Base-by-base conservation (phyloP, 2,113 vertebrate genomes). In the Pipra filicauda region DNA sequence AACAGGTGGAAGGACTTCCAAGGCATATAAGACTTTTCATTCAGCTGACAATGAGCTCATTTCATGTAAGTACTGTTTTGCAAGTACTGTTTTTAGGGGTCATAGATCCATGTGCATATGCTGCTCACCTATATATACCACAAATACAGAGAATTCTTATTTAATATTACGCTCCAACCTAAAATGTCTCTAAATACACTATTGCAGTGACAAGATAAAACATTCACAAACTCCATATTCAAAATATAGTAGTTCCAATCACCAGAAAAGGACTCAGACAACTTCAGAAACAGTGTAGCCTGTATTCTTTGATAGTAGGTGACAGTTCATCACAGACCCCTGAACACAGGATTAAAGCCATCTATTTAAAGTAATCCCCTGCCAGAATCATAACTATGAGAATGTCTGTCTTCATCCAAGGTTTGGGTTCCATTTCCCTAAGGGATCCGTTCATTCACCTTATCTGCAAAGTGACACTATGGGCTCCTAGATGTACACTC, bases 1-100 rank as follows among this genome's bases (percentile, higher is more conserved):
- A 99, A 37, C 99, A 98, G 44, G 88, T 99, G 61, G 93, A 98
- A 92, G 99, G 98, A 72, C 97, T 94, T 93, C 96, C 97, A 72
- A 99, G 97, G 70, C 98, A 98, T 2, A 97, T 98, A 52, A 97
- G 98, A 76, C 97, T 99, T 96, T 99, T 99, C 91, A 95, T 99
- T 93, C 98, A 99, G 89, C 95, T 99, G 94, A 98, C 98, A 12
- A 97, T 99, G 96, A 98, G 98, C 95, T 99, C 99, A 12, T 99
- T 99, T 94, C 99, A 99, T 86, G 99, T 99, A 97, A 98, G 98
- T 98, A 66, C 46, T 51, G 4, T 20, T 81, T 41, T 73, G 46
- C 17, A 86, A 35, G 11, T n/a, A 20, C 19, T 52, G 8, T 13
- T 93, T 87, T 73, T 55, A 79, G 12, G 18, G 26, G 23, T 83